phyloP scores from a whole-genome alignment of 2,113 vertebrate species.

The Damaliscus lunatus region DNA sequence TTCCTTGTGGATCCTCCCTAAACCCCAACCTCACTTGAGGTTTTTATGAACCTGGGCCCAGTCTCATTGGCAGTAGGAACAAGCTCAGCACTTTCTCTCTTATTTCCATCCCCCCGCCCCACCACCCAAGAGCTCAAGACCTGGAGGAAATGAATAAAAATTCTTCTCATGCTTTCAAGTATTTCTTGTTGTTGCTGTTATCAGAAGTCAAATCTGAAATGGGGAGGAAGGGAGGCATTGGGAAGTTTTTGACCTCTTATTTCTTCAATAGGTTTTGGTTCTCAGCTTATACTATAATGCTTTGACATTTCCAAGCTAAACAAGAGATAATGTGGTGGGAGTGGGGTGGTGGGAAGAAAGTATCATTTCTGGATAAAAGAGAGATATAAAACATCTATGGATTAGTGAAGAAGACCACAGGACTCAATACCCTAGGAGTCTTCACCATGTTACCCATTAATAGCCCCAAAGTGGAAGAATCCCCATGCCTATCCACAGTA shows the following conservation, averaged over 20 bases:
- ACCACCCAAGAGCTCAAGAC: background rate
- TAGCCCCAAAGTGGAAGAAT: background rate
- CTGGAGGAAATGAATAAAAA: conserved; percentile 57
- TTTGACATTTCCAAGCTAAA: background rate
- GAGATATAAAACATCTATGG: background rate
- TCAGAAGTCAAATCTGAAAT: conserved; percentile 53
- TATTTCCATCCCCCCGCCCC: background rate
- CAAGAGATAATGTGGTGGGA: background rate
- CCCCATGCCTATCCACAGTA: background rate
- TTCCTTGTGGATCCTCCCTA: background rate
- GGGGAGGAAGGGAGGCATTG: conserved; percentile 43
- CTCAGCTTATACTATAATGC: background rate
- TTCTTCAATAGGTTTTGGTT: conserved; percentile 26
- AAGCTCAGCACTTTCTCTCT: background rate
- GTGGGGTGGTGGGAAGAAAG: background rate
- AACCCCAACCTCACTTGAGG: background rate
- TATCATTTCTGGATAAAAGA: background rate
- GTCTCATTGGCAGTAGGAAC: background rate
- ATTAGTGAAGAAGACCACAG: background rate
- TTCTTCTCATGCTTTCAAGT: conserved; percentile 39
- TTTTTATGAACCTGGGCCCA: background rate
- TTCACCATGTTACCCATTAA: background rate
- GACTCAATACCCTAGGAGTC: background rate
- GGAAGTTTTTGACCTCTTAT: conserved; percentile 32
- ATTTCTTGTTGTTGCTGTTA: conserved; percentile 29